Evolutionary conservation across 2,113 vertebrate genomes (phyloP), one percentile per base, ranked within the genome.

Genomic region (Sander vitreus): DNA sequence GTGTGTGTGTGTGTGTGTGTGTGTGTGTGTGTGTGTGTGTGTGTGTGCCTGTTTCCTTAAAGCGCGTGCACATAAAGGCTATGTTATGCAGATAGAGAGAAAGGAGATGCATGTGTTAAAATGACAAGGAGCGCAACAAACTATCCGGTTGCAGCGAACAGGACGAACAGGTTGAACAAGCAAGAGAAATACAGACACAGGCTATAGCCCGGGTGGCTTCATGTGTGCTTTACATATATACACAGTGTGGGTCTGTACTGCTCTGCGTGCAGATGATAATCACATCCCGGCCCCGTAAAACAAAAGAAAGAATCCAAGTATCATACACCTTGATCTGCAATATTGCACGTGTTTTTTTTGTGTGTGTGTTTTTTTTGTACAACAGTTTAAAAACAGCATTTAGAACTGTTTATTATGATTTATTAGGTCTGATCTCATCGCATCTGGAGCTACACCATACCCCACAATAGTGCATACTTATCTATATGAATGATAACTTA

Each of bases 91-190:
- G 54, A 19, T 5, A 39, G 54, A 12, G 6, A 21, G 45, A 25
- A 23, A 47, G 33, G 55, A 76, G 65, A 74, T 54, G 66, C 57
- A 21, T 14, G 71, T 83, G 76, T 73, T 69, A 51, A 86, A 85
- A 87, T 85, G 76, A 89, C 78, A 57, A 43, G 83, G 76, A 76
- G 81, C 60, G 82, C 80, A 16, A 50, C 68, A 70, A 82, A 89
- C 78, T 84, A 80, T 91, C 84, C 67, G 87, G 88, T 85, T 91
- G 83, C 86, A 68, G 66, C 23, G 86, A 92, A 93, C 93, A 86
- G 89, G 93, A 91, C 91, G 83, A 89, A 92, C 93, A 93, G 94
- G 95, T 95, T 90, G 88, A 81, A 70, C 85, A 16, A 12, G 10
- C 72, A 14, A 43, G 73, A 81, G 48, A 62, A 6, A 58, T 0